phyloP scores from a whole-genome alignment of 1,140 invertebrate species.

The Drosophila willistoni region DNA sequence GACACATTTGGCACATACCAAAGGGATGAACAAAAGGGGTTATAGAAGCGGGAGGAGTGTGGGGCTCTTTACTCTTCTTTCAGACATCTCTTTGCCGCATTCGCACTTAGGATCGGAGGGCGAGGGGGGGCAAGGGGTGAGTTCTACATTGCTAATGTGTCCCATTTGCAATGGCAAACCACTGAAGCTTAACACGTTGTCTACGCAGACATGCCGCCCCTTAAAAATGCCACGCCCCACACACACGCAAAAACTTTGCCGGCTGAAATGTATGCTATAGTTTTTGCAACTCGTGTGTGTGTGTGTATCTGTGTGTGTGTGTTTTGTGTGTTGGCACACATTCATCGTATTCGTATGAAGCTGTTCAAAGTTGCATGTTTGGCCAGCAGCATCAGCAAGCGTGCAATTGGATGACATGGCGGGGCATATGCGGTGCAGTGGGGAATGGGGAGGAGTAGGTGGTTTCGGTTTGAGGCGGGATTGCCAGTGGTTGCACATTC shows the following conservation, averaged over 20 bases:
- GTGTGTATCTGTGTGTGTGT: constrained; percentile 35
- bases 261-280: constrained; percentile 65
- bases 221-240: constrained; percentile 39
- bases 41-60: background rate
- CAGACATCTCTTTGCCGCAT: constrained; percentile 20
- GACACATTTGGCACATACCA: constrained; percentile 73
- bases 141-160: constrained; percentile 73
- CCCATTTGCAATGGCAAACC: constrained; percentile 78
- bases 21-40: background rate
- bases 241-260: constrained; percentile 46
- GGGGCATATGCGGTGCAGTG: background rate
- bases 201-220: constrained; percentile 68
- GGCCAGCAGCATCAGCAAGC: constrained; percentile 31
- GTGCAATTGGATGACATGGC: constrained; percentile 10
- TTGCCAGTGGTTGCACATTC: constrained; percentile 34
- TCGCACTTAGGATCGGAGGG: constrained; percentile 28
- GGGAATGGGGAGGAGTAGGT: background rate
- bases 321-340: constrained; percentile 51
- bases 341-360: constrained; percentile 52
- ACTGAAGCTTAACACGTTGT: constrained; percentile 81
- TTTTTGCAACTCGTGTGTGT: constrained; percentile 51
- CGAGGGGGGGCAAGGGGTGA: no score
- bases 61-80: constrained; percentile 20
- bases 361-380: constrained; percentile 74
- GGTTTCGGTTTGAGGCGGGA: background rate